Percentiles rank a stretch among this genome's conserved stretches.
Evolutionary conservation across 2,113 vertebrate species (phyloP).

Genomic region (Menura novaehollandiae): DNA sequence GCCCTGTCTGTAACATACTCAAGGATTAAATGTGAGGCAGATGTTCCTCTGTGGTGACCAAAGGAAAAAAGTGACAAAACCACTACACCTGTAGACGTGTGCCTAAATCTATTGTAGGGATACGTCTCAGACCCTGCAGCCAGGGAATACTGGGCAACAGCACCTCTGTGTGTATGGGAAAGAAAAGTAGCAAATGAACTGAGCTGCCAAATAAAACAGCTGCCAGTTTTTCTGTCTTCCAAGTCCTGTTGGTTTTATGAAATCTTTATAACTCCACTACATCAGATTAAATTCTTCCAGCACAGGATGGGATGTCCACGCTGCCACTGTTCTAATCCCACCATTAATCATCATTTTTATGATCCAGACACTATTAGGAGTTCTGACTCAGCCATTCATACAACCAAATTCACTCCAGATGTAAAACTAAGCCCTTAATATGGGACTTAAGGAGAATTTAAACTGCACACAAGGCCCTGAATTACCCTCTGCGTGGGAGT

Average conservation of each 20-base stretch:
- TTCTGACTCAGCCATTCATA: not conserved
- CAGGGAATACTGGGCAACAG: not conserved
- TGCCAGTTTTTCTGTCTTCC: not conserved
- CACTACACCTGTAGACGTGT: not conserved
- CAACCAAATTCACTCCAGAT: not conserved
- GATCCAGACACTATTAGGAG: not conserved
- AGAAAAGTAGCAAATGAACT: not conserved
- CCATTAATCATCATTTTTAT: not conserved
- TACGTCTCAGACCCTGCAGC: not conserved
- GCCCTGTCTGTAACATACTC: not conserved
- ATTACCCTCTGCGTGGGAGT: not conserved
- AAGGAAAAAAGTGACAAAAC: not conserved
- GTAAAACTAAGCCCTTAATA: conserved; percentile 17
- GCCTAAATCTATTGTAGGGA: not conserved
- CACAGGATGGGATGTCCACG: not conserved
- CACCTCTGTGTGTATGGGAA: not conserved
- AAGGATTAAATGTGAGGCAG: not conserved
- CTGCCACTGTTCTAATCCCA: not conserved
- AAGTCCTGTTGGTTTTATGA: not conserved
- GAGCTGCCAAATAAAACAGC: not conserved
- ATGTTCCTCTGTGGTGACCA: not conserved
- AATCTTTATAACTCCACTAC: not conserved
- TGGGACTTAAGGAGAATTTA: not conserved
- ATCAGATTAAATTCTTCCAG: not conserved
- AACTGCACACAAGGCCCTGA: not conserved